phyloP scores from a whole-genome alignment of 1,140 invertebrate genomes.

The Adelges cooleyi region DNA sequence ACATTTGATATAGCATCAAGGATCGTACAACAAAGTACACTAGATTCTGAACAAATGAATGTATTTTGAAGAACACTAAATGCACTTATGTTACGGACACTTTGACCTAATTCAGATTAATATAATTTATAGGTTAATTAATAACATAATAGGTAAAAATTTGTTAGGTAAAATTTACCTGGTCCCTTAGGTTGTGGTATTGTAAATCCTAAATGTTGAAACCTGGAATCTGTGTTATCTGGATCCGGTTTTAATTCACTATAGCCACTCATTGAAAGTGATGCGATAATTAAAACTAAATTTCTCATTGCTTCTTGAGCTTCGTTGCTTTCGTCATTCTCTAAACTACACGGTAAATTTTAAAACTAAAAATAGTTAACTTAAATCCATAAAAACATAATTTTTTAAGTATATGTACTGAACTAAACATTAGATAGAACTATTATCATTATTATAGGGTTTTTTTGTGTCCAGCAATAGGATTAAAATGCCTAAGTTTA shows the following conservation, averaged over 20 bases:
- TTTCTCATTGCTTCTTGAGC: conserved; percentile 82
- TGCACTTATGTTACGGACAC: conserved; percentile 85
- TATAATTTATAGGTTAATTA: too few species aligned
- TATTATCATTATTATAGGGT: too few species aligned
- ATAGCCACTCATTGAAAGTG: conserved; percentile 85
- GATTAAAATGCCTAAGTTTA: too few species aligned
- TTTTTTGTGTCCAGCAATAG: too few species aligned
- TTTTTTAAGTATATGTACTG: too few species aligned
- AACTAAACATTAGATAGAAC: too few species aligned
- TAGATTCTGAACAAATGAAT: conserved; percentile 78
- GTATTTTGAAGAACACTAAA: conserved; percentile 91
- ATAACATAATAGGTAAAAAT: too few species aligned
- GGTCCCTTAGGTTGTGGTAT: conserved; percentile 79
- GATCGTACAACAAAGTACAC: conserved; percentile 74
- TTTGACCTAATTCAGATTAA: conserved; percentile 42
- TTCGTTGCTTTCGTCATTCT: conserved; percentile 59
- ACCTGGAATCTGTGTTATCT: conserved; percentile 74
- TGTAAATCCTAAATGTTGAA: conserved; percentile 84
- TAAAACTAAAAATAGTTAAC: conserved; percentile 26
- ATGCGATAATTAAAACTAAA: conserved; percentile 82
- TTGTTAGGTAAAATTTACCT: conserved; percentile 53
- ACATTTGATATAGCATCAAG: conserved; percentile 92
- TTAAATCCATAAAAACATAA: too few species aligned
- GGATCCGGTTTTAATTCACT: conserved; percentile 67
- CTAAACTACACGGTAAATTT: conserved; percentile 44